Base-by-base conservation (phyloP, 2,113 vertebrate species). In the Enhydra lutris region DNA sequence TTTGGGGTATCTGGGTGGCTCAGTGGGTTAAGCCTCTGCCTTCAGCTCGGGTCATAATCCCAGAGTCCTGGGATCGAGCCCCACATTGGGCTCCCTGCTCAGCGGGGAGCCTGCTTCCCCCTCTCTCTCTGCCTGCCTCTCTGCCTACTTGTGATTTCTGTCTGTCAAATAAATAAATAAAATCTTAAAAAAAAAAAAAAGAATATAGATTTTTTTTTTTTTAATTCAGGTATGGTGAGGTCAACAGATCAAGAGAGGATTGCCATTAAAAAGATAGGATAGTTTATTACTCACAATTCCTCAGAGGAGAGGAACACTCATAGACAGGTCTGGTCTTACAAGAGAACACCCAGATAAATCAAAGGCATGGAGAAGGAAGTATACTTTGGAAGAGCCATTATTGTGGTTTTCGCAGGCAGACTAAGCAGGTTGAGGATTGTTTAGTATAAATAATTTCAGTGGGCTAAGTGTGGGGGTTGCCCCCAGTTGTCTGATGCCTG, bases 381-480 rank as follows among this genome's bases (percentile, higher is more conserved):
- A 21, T 57, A 52, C 34, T 69, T n/a, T 31, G 0, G 6, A 20
- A 61, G 12, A 93, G 24, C 1, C 13, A 67, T 59, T 39, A 57
- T 5, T 34, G 6, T 83, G 31, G 11, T 31, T 39, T 85, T 76
- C 4, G 14, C 61, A 61, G 29, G 50, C 21, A 83, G 29, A 12
- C 4, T 47, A 31, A 34, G 34, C 12, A 80, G 17, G 10, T 63
- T 88, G 55, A 88, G n/a, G 24, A 45, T 7, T 52, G 39, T 2
- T 82, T 57, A 57, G 29, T 67, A 36, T 18, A 24, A 67, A 57
- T 20, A 78, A 47, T 95, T 84, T 84, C 69, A 71, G 3, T 50
- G 26, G 31, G 4, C 26, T 80, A n/a, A 0, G 0, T 61, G 24
- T 24, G 34, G 10, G 4, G 17, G 7, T 86, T 79, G 45, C 21